Conservation (phyloP, 2,888 invertebrate genomes). For the Drosophila eohydei region DNA sequence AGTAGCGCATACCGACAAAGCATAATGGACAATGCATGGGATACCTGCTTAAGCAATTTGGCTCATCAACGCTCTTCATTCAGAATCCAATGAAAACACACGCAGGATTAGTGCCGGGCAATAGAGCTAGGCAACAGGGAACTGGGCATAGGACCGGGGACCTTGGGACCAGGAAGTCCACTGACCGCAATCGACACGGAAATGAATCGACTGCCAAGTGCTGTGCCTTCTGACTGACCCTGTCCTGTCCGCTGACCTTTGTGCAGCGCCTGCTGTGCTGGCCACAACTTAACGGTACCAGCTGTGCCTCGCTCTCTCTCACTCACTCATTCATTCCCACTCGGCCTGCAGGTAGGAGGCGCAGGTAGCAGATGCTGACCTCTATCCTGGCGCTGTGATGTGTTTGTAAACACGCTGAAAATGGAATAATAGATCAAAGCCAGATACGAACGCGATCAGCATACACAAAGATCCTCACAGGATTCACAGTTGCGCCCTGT, state of each 20-base stretch:
- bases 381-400: slow-evolving; percentile 59
- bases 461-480: slow-evolving; percentile 39
- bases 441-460: slow-evolving; percentile 65
- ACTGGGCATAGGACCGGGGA: neutral
- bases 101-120: slow-evolving; percentile 54
- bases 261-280: slow-evolving; percentile 48
- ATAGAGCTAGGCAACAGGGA: slow-evolving; percentile 13
- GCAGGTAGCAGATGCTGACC: slow-evolving; percentile 27
- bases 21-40: slow-evolving; percentile 18
- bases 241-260: slow-evolving; percentile 20
- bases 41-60: slow-evolving; percentile 53
- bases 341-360: slow-evolving; percentile 21
- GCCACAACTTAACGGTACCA: slow-evolving; percentile 71
- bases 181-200: slow-evolving; percentile 73
- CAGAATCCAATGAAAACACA: slow-evolving; percentile 53
- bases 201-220: slow-evolving; percentile 75
- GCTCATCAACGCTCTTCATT: slow-evolving; percentile 59
- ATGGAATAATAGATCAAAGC: slow-evolving; percentile 75
- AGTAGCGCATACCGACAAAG: slow-evolving; percentile 54
- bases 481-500: slow-evolving; percentile 21
- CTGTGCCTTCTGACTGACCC: slow-evolving; percentile 23
- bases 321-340: neutral
- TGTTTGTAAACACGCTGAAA: slow-evolving; percentile 78
- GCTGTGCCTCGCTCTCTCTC: slow-evolving; percentile 38
- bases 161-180: slow-evolving; percentile 64